phyloP scores from a whole-genome alignment of 2,888 invertebrate species.

The Rotaria sp. region DNA sequence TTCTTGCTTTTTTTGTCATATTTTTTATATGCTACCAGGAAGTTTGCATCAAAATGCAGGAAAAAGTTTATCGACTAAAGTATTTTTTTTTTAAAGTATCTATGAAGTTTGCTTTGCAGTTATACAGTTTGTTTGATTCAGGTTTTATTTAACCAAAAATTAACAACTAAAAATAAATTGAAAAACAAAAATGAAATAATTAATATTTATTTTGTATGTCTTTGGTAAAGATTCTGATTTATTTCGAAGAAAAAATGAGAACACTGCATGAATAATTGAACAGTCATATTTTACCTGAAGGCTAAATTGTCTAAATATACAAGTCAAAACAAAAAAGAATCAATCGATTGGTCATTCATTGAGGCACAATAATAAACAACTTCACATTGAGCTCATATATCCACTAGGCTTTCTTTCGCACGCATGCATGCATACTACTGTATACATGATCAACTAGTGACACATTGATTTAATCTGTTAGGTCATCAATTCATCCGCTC shows the following conservation, averaged over 20 bases:
- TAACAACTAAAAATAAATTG: neutral
- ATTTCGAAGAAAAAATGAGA: no score
- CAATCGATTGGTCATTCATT: neutral
- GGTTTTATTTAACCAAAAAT: no score
- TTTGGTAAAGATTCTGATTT: no score
- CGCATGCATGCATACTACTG: neutral
- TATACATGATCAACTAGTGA: neutral
- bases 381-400: neutral
- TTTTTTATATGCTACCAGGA: neutral
- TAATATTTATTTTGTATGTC: neutral
- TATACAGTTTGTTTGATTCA: no score
- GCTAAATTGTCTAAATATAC: neutral
- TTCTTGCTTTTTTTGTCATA: neutral
- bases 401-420: neutral
- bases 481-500: neutral
- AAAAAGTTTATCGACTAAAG: neutral
- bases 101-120: no score
- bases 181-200: neutral
- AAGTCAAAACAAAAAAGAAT: neutral
- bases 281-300: neutral
- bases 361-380: neutral
- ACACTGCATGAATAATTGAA: neutral
- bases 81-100: no score
- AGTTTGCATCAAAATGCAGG: neutral
- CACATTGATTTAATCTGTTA: slow-evolving; percentile 13